Evolutionary conservation across 2,888 invertebrate genomes (phyloP), one percentile per base, ranked within the genome.

Genomic region (Tipula confusa): DNA sequence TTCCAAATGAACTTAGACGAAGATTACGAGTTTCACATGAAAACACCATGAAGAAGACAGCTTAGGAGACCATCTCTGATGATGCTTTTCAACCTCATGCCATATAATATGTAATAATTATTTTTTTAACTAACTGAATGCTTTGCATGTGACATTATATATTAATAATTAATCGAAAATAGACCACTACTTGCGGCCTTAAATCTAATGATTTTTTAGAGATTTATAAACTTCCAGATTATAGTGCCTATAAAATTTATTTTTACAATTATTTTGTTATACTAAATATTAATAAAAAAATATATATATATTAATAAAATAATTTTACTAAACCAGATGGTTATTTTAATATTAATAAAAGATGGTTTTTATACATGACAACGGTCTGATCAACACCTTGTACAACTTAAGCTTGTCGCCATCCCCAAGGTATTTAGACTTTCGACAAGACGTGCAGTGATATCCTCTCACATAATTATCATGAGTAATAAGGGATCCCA

Each of bases 1-100:
- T 99, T 90, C 99, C 99, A 0, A 92, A 93, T 43, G 99, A 99
- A 90, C 91, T 99, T 87, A 94, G 98, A 84, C 95, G 97, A 85
- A 93, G 99, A 18, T 92, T 99, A 89, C 94, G 97, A 85, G 94
- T 96, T 86, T 96, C 97, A 86, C 96, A 96, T 87, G 94, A 96
- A 88, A 93, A 95, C 87, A 94, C 95, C 79, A 93, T 93, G 85
- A 92, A 92, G 86, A 91, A 92, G 87, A 87, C 29, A 13, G 43
- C 38, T 82, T 82, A 36, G 38, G 33, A 36, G 15, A 3, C 11
- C 31, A 18, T 36, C 0, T 7, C 36, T 24, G 18, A 24, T 1
- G 64, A 24, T 64, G 31, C 2, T 64, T 64, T 64, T 64, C 7
- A 13, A 64, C 24, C 64, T 64, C 64, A 64, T 24, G 64, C 24